phyloP scores from a whole-genome alignment of 1,140 invertebrate species.

The Teleogryllus occipitalis region DNA sequence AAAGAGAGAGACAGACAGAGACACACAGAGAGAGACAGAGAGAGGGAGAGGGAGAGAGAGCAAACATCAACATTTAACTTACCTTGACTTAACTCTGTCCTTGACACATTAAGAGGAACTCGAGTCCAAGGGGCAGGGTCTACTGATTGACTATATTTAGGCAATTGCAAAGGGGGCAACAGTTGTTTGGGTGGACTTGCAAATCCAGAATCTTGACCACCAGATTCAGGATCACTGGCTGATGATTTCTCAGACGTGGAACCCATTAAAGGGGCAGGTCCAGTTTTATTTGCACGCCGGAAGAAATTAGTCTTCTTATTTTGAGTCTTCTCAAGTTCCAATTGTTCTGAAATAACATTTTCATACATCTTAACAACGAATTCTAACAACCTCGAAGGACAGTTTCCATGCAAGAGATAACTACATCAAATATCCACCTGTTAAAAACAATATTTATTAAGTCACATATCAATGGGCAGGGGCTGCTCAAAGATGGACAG shows the following conservation, averaged over 20 bases:
- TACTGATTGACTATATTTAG: background rate
- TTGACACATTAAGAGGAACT: background rate
- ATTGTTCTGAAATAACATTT: constrained; percentile 13
- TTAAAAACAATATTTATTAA: too few species aligned
- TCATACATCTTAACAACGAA: background rate
- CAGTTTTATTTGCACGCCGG: constrained; percentile 10
- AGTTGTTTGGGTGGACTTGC: constrained; percentile 3
- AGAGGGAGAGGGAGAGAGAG: too few species aligned
- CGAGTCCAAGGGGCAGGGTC: background rate
- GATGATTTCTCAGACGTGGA: background rate
- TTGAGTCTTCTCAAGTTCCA: constrained; percentile 8
- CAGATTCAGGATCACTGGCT: background rate
- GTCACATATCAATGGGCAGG: too few species aligned
- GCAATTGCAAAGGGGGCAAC: background rate
- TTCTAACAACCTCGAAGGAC: background rate
- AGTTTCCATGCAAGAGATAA: background rate
- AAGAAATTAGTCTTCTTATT: background rate
- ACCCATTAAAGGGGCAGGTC: constrained; percentile 1
- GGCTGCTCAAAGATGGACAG: too few species aligned
- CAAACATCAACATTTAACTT: background rate
- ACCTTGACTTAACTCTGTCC: background rate
- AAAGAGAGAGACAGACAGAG: too few species aligned
- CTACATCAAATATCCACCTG: too few species aligned
- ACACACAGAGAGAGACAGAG: too few species aligned
- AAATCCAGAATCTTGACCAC: background rate